Percentiles rank a stretch among this genome's conserved stretches.
Conservation (phyloP, 92 coral and sea anemone species). For the Meandrina meandrites region DNA sequence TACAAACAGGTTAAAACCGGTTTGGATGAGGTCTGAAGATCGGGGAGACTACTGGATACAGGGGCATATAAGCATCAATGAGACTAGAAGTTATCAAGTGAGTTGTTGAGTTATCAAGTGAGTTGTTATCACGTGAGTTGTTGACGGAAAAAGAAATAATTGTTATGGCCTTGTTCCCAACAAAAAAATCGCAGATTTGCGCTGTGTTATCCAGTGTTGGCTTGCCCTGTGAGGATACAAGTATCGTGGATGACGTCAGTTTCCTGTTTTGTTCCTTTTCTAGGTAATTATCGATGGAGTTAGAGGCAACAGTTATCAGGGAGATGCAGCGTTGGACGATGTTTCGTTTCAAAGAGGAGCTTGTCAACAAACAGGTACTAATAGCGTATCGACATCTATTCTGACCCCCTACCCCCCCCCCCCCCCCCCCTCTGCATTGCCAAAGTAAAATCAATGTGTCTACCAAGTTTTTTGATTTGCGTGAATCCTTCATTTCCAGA, state of each 20-base stretch:
- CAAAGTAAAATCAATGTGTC: neutral
- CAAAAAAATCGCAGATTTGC: no score
- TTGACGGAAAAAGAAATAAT: neutral
- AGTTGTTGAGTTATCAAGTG: conserved; percentile 37
- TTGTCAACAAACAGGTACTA: conserved; percentile 39
- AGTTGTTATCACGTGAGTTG: no score
- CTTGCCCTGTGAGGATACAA: no score
- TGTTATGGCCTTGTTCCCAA: neutral
- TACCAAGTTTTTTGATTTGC: neutral
- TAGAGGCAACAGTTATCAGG: conserved; percentile 29
- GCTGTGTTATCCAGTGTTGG: no score
- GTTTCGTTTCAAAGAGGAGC: conserved; percentile 27
- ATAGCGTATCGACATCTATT: no score
- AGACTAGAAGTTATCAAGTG: conserved; percentile 41
- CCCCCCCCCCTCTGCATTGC: neutral
- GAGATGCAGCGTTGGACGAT: conserved; percentile 63
- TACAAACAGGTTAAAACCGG: conserved; percentile 10
- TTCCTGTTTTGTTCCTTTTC: neutral
- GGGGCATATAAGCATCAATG: conserved; percentile 47
- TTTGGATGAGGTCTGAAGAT: conserved; percentile 53
- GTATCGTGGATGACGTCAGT: no score
- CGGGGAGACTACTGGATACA: conserved; percentile 43
- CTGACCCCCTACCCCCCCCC: no score
- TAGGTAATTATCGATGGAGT: conserved; percentile 48
- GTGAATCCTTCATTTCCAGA: neutral